Percentiles rank a stretch among this genome's conserved stretches.
phyloP scores from a whole-genome alignment of 2,888 invertebrate genomes.

The Pasiphila rectangulata region DNA sequence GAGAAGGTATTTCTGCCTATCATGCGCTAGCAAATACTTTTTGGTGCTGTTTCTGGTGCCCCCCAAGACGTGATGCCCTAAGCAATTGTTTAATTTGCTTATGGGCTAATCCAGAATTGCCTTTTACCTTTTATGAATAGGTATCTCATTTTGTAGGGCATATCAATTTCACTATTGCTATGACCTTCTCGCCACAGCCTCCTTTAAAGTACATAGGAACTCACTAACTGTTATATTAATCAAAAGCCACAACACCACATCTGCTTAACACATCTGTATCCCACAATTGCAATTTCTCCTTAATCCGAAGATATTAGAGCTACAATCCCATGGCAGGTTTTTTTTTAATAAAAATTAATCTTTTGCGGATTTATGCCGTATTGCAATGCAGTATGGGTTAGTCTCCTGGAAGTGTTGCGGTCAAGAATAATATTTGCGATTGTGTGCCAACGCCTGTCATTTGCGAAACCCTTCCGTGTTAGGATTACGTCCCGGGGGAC shows the following conservation, averaged over 20 bases:
- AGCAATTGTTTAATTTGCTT: no score
- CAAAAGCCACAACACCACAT: conserved; percentile 7
- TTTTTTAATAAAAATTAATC: background rate
- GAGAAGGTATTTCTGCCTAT: no score
- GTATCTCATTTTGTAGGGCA: no score
- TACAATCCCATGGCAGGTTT: background rate
- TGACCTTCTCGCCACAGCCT: no score
- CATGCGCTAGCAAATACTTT: no score
- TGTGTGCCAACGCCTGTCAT: conserved; percentile 57
- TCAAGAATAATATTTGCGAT: conserved; percentile 44
- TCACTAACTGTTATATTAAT: conserved; percentile 11
- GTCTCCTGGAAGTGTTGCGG: conserved; percentile 16
- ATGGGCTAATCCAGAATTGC: no score
- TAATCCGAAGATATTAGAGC: background rate
- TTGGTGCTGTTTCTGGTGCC: no score
- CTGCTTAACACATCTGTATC: conserved; percentile 21
- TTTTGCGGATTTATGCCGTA: conserved; percentile 2
- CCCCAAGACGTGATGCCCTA: no score
- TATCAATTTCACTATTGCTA: no score
- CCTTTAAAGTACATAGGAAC: conserved; percentile 17
- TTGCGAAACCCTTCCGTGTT: conserved; percentile 69
- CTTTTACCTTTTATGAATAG: no score
- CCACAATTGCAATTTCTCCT: background rate
- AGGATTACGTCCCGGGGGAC: conserved; percentile 50
- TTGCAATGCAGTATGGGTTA: background rate